phyloP scores from a whole-genome alignment of 2,797 vertebrate genomes.

The Anguilla marmorata region DNA sequence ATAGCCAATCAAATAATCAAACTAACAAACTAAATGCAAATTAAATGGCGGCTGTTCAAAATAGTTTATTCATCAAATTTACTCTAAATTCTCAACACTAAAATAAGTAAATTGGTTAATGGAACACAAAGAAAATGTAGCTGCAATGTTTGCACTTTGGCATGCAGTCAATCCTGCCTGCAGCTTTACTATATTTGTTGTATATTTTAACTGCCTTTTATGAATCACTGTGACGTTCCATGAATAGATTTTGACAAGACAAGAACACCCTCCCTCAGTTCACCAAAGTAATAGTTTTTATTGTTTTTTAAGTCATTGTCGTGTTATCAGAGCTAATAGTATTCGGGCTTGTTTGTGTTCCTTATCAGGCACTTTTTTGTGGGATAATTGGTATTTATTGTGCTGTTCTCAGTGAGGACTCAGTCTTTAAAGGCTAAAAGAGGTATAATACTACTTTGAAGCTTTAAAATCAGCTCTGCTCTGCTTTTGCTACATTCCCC shows the following conservation, averaged over 20 bases:
- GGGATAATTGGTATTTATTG: constrained; percentile 36
- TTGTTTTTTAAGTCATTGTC: constrained; percentile 47
- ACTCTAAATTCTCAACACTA: not conserved
- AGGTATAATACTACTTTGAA: constrained; percentile 11
- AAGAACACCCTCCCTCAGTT: constrained; percentile 47
- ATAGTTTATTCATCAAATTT: not conserved
- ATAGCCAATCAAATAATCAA: not conserved
- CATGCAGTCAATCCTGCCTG: not conserved
- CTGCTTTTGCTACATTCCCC: not conserved
- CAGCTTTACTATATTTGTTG: not conserved
- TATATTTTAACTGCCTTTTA: not conserved
- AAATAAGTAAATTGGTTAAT: not conserved
- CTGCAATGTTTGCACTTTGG: not conserved
- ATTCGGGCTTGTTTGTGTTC: constrained; percentile 42
- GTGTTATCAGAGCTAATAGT: constrained; percentile 40
- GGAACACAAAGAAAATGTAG: not conserved
- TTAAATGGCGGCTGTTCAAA: not conserved
- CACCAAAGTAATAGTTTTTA: constrained; percentile 41
- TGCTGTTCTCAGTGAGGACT: constrained; percentile 29
- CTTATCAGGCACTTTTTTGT: constrained; percentile 36
- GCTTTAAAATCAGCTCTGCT: not conserved
- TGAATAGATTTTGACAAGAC: constrained; percentile 38
- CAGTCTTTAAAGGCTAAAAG: constrained; percentile 33
- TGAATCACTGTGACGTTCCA: not conserved
- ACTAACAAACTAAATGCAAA: not conserved